Base-by-base conservation (phyloP, 2,797 vertebrate genomes). In the Poliocrania exsul region DNA sequence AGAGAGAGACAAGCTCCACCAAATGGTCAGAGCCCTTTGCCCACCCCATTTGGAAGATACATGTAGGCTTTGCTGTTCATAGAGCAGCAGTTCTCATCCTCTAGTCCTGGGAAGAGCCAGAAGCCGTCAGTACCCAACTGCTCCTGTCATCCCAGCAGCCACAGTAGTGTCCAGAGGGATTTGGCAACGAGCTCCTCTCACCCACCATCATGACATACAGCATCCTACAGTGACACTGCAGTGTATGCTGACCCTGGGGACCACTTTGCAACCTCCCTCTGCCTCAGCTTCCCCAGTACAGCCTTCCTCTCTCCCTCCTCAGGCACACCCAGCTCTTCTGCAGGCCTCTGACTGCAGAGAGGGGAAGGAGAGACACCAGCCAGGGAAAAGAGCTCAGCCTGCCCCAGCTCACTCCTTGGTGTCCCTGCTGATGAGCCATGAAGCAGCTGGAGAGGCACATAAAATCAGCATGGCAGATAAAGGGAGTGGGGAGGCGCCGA, bases 401-500 rank as follows among this genome's bases (percentile, higher is more conserved):
- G 1, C 18, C 42, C 50, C 66, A 60, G n/a, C 33, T 65, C 42
- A 28, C 35, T 31, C 38, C 82, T 65, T 0, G 2, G 15, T 26
- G 47, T 49, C 33, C 49, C 44, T 37, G 35, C 28, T 61, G 49
- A 62, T 3, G 53, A 84, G 65, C 78, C 53, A 25, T 1, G 44
- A 70, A 90, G 72, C 42, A 81, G 72, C 50, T 0, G 1, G 60
- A 61, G 67, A 77, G 38, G 31, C 4, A 2, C n/a, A 79, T 29
- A 57, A 56, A 72, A 11, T 33, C 65, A 35, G 66, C 33, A 25
- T 5, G 16, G 7, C 65, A 90, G 82, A 83, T 19, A 71, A 17
- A 77, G 33, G 21, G 49, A 84, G 78, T 0, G 0, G 54, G 0
- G 1, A 86, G 90, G 75, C n/a, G 1, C 61, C 65, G 20, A 42